phyloP scores from a whole-genome alignment of 2,888 invertebrate species.

The Clusia tigrina region DNA sequence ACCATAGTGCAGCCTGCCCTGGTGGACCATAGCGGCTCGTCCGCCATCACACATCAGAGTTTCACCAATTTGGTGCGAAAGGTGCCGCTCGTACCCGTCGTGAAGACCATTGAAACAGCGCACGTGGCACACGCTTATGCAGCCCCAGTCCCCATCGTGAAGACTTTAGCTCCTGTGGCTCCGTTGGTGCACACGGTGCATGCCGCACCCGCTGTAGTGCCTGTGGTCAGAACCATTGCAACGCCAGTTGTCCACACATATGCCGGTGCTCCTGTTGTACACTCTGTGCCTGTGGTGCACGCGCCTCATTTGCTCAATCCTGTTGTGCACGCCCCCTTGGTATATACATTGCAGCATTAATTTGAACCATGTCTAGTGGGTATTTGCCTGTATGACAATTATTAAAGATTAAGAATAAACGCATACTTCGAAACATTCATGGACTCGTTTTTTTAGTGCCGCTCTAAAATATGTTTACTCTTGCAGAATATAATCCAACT shows the following conservation, averaged over 20 bases:
- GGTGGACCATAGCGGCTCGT: constrained; percentile 60
- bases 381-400: no score
- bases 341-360: no score
- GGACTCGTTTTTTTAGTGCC: no score
- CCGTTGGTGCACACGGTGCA: constrained; percentile 35
- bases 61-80: constrained; percentile 66
- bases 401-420: no score
- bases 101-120: constrained; percentile 55
- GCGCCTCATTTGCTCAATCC: constrained; percentile 37
- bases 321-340: constrained; percentile 32
- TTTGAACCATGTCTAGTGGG: no score
- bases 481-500: no score
- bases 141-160: background rate
- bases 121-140: constrained; percentile 28
- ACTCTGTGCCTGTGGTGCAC: constrained; percentile 56
- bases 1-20: constrained; percentile 55
- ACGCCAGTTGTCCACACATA: constrained; percentile 37
- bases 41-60: constrained; percentile 69
- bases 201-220: constrained; percentile 49
- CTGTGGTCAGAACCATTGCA: constrained; percentile 59
- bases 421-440: no score
- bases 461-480: no score
- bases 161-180: constrained; percentile 35
- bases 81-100: constrained; percentile 41
- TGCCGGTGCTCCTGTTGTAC: constrained; percentile 49